These are phyloP conservation scores for Dasyurus viverrinus DNA, from an alignment of 2,113 vertebrate species.

Conservation along the genomic window DNA sequence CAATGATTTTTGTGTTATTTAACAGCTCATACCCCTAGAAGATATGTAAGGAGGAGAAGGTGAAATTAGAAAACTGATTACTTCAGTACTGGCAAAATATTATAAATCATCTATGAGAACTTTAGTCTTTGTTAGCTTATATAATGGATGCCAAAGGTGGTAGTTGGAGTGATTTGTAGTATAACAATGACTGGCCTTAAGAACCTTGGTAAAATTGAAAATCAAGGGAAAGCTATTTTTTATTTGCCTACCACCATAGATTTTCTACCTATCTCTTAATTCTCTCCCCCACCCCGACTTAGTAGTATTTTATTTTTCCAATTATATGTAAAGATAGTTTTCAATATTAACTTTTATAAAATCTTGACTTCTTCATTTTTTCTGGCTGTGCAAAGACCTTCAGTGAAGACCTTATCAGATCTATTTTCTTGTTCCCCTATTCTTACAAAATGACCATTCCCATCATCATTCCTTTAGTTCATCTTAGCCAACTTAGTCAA, in stretches of 20 bases:
- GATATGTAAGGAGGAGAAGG: conserved; percentile 70
- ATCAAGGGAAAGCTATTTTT: conserved; percentile 64
- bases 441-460: too few species aligned
- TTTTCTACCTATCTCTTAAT: conserved; percentile 1
- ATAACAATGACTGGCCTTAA: conserved; percentile 31
- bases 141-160: conserved; percentile 62
- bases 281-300: too few species aligned
- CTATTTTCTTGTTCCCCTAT: too few species aligned
- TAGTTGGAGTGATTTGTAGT: conserved; percentile 50
- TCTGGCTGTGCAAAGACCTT: too few species aligned
- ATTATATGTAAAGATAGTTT: too few species aligned
- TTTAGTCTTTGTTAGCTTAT: conserved; percentile 12
- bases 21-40: conserved; percentile 66
- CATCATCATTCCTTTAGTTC: too few species aligned
- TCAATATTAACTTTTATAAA: too few species aligned
- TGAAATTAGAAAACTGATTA: conserved; percentile 61
- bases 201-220: conserved; percentile 54
- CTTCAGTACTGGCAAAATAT: conserved; percentile 61
- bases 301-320: too few species aligned
- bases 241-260: conserved; percentile 46
- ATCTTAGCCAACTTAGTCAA: too few species aligned
- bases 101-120: conserved; percentile 70
- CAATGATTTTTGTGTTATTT: conserved; percentile 63
- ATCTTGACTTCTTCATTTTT: too few species aligned
- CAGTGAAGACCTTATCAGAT: too few species aligned